Conservation (phyloP, 1,140 invertebrate genomes). For the Heterodera carotae region DNA sequence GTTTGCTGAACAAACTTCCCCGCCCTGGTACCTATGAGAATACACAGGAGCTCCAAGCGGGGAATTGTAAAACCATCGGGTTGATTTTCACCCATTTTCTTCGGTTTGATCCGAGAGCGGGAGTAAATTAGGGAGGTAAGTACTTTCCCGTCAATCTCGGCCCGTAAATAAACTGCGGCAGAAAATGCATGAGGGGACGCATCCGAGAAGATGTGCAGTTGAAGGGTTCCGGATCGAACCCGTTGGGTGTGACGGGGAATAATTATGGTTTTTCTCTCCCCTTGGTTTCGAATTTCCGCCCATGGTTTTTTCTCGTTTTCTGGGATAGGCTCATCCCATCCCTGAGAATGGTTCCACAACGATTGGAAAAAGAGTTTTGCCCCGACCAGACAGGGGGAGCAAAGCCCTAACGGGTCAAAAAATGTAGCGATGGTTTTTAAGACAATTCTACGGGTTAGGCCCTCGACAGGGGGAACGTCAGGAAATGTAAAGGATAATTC, state of each 20-base stretch:
- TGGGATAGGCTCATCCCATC: background rate
- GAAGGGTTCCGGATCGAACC: background rate
- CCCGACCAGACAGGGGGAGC: background rate
- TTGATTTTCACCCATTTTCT: background rate
- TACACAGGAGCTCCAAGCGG: background rate
- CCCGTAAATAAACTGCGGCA: background rate
- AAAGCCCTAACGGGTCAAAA: conserved; percentile 28
- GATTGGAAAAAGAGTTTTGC: background rate
- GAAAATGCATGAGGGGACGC: background rate
- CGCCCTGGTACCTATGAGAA: background rate
- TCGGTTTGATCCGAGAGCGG: background rate
- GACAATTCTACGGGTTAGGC: conserved; percentile 23
- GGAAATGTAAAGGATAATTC: background rate
- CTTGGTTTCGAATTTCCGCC: background rate
- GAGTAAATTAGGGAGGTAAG: background rate
- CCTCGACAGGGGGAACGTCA: too few relatives aligned
- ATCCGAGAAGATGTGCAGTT: background rate
- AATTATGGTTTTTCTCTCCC: background rate
- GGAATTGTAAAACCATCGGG: background rate
- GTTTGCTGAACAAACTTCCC: background rate
- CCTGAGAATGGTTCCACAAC: background rate
- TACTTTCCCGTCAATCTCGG: background rate
- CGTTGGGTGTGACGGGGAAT: background rate
- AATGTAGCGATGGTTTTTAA: conserved; percentile 9
- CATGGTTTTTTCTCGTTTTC: background rate